These are phyloP conservation scores for Chroicocephalus ridibundus DNA, from an alignment of 2,113 vertebrate genomes.

Conservation along the genomic window DNA sequence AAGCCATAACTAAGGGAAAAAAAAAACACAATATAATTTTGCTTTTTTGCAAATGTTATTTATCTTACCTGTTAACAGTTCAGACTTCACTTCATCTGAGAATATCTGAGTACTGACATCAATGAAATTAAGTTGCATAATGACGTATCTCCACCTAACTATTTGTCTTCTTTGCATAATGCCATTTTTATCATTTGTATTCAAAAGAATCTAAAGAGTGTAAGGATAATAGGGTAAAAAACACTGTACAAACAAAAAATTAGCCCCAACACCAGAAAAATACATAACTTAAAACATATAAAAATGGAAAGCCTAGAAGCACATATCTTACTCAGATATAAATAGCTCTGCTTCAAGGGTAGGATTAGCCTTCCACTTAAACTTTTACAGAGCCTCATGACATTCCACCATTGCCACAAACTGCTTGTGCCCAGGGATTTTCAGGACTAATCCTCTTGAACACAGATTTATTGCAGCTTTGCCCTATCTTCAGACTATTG, in stretches of 20 bases:
- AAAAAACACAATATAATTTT: not conserved
- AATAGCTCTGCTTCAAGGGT: not conserved
- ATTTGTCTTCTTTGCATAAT: not conserved
- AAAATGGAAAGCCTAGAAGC: not conserved
- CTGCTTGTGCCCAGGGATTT: not conserved
- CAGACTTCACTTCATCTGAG: not conserved
- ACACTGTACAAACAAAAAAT: not conserved
- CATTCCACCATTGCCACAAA: not conserved
- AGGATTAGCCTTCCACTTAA: not conserved
- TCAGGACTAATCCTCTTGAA: not conserved
- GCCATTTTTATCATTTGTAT: not conserved
- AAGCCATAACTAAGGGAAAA: not conserved
- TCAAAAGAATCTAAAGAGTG: not conserved
- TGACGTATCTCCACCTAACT: not conserved
- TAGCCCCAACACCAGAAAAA: not conserved
- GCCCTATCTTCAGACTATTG: not conserved
- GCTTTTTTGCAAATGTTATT: not conserved
- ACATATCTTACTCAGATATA: not conserved
- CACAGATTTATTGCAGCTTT: slow-evolving; percentile 1
- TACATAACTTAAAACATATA: not conserved
- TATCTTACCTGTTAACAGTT: not conserved
- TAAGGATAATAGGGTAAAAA: not conserved
- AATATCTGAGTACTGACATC: not conserved
- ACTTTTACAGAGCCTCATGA: not conserved
- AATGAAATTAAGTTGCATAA: not conserved